phyloP scores from a whole-genome alignment of 2,888 invertebrate genomes.

The Mythimna ferrago region DNA sequence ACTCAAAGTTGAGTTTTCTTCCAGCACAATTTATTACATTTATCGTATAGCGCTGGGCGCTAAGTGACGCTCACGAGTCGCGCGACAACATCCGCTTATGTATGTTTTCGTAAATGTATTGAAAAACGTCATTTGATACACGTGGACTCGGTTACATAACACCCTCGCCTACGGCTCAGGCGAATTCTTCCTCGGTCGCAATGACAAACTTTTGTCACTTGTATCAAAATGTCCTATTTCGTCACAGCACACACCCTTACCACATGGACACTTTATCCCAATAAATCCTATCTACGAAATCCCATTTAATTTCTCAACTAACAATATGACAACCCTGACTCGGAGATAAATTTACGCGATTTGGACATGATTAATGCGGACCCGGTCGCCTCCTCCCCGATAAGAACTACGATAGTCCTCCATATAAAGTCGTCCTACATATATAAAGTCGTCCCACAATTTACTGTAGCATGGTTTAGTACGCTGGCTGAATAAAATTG shows the following conservation, averaged over 20 bases:
- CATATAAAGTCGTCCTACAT: conserved; percentile 40
- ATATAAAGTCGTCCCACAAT: conserved; percentile 38
- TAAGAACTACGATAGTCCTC: conserved; percentile 50
- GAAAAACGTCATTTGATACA: too few relatives aligned
- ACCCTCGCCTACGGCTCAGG: too few relatives aligned
- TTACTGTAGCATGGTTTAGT: conserved; percentile 44
- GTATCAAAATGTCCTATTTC: too few relatives aligned
- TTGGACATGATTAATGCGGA: conserved; percentile 74
- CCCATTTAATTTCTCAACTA: conserved; percentile 53
- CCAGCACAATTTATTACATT: too few relatives aligned
- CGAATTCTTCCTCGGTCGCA: too few relatives aligned
- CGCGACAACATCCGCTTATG: too few relatives aligned
- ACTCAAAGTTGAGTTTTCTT: too few relatives aligned
- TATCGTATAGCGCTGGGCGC: too few relatives aligned
- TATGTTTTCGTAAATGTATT: too few relatives aligned
- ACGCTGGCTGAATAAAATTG: conserved; percentile 52
- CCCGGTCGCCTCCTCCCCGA: conserved; percentile 59
- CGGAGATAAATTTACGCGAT: conserved; percentile 74
- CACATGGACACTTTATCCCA: background rate
- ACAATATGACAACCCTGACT: conserved; percentile 60
- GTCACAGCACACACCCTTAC: background rate
- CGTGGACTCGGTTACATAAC: too few relatives aligned
- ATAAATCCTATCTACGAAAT: conserved; percentile 36
- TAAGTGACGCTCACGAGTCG: too few relatives aligned
- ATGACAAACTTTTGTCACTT: too few relatives aligned